These are phyloP conservation scores for Noctuana brunneofusca DNA, from an alignment of 2,888 invertebrate genomes.

Conservation along the genomic window DNA sequence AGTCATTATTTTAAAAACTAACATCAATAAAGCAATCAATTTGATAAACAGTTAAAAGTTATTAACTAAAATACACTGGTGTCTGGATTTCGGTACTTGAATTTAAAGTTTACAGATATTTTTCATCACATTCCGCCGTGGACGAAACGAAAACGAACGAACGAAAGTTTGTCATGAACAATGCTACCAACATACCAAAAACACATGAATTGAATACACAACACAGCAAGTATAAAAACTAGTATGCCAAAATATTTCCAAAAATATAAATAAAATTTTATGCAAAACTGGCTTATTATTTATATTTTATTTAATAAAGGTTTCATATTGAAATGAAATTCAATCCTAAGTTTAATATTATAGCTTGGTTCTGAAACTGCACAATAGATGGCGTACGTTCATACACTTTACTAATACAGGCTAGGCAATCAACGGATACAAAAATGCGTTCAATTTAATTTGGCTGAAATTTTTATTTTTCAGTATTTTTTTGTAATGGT, in stretches of 20 bases:
- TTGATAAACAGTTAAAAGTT: constrained; percentile 33
- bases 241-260: not conserved
- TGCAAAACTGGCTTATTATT: too few species aligned
- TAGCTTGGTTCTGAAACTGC: not conserved
- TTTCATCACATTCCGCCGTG: constrained; percentile 47
- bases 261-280: not conserved
- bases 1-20: constrained; percentile 38
- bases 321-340: too few species aligned
- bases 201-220: too few species aligned
- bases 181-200: constrained; percentile 52
- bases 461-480: too few species aligned
- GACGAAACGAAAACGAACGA: constrained; percentile 59
- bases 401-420: constrained; percentile 15
- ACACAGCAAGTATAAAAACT: too few species aligned
- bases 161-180: constrained; percentile 71
- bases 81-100: constrained; percentile 5
- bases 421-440: constrained; percentile 28
- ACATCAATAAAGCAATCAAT: constrained; percentile 26
- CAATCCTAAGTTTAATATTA: not conserved
- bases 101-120: constrained; percentile 38
- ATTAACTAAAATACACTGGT: constrained; percentile 35
- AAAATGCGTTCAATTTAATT: constrained; percentile 18
- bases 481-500: too few species aligned
- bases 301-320: not conserved
- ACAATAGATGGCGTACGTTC: constrained; percentile 17